Conservation (phyloP, 2,113 vertebrate genomes). For the Sakesphorus luctuosus region DNA sequence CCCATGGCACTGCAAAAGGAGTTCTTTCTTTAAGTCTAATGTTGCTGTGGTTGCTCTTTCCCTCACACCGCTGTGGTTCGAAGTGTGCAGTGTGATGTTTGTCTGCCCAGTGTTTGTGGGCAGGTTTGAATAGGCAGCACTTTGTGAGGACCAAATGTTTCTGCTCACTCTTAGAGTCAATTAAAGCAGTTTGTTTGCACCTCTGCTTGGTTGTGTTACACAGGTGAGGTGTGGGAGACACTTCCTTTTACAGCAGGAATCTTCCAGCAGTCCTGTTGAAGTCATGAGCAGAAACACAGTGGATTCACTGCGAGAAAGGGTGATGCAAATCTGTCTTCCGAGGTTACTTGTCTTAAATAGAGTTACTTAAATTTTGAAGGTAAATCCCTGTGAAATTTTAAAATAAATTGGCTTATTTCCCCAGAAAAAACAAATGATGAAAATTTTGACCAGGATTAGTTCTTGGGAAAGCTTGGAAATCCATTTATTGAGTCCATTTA, state of each 20-base stretch:
- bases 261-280: not conserved
- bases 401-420: not conserved
- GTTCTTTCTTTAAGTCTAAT: not conserved
- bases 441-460: not conserved
- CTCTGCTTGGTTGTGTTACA: rapidly evolving
- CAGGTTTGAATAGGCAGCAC: not conserved
- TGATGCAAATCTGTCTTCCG: not conserved
- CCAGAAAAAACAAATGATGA: not conserved
- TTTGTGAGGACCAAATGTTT: not conserved
- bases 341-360: not conserved
- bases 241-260: not conserved
- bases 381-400: not conserved
- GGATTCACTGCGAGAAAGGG: not conserved
- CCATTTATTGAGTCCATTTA: not conserved
- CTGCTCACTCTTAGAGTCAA: not conserved
- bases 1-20: not conserved
- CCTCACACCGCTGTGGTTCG: rapidly evolving
- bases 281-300: not conserved
- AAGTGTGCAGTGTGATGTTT: not conserved
- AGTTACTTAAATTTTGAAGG: not conserved
- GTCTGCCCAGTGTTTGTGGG: not conserved
- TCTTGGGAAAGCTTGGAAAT: not conserved
- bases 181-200: not conserved
- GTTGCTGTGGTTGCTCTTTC: not conserved
- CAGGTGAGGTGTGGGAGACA: not conserved